A percentile compares a stretch with the other conserved stretches of the same genome.
These are phyloP conservation scores for Megalops atlanticus DNA, from an alignment of 2,113 vertebrate species.

Conservation along the genomic window DNA sequence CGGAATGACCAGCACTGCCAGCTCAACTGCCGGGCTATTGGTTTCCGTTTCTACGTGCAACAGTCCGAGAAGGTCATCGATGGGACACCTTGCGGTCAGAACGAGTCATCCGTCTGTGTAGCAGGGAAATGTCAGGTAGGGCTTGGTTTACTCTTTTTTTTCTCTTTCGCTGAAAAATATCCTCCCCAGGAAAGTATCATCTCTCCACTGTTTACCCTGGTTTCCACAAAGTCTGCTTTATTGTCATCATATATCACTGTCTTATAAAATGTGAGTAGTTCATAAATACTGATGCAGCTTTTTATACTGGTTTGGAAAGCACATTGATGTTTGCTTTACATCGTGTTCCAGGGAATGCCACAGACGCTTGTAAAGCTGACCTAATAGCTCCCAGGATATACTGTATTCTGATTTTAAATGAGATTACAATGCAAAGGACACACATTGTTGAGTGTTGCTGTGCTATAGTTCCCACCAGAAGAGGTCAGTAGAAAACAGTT, in stretches of 20 bases:
- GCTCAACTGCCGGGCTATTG: slow-evolving; percentile 86
- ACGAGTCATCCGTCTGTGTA: slow-evolving; percentile 81
- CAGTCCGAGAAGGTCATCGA: slow-evolving; percentile 85
- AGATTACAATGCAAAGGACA: background rate
- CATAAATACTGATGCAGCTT: background rate
- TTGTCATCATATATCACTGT: background rate
- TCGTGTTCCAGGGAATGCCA: background rate
- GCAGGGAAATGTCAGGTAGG: slow-evolving; percentile 87
- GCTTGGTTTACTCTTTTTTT: background rate
- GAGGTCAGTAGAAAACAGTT: slow-evolving; percentile 56
- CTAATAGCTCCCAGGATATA: background rate
- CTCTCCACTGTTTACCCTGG: background rate
- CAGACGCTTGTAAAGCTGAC: background rate
- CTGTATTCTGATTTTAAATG: background rate
- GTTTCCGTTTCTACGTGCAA: slow-evolving; percentile 90
- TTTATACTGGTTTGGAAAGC: background rate
- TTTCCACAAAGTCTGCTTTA: slow-evolving; percentile 1
- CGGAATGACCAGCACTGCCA: slow-evolving; percentile 83
- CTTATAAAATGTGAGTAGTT: background rate
- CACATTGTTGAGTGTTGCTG: background rate
- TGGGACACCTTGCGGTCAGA: slow-evolving; percentile 85
- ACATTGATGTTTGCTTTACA: background rate
- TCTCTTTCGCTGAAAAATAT: background rate
- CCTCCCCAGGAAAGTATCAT: background rate
- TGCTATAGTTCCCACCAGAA: slow-evolving; percentile 43